phyloP scores from a whole-genome alignment of 2,888 invertebrate genomes.

The Agrenia bidenticulata region DNA sequence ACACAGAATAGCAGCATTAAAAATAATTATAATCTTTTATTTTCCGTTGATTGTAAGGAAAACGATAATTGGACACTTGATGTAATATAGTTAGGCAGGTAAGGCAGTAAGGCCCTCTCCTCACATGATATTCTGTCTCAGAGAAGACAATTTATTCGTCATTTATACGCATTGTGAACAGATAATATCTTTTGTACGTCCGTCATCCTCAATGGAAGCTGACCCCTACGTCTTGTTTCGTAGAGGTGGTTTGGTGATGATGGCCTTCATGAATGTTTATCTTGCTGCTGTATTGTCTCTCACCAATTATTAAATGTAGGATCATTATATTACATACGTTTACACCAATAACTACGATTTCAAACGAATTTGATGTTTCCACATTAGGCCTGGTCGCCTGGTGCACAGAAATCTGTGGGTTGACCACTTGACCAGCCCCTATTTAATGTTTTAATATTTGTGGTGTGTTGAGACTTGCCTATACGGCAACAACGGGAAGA shows the following conservation, averaged over 20 bases:
- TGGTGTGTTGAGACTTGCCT: too few relatives aligned
- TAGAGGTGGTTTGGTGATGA: constrained; percentile 1
- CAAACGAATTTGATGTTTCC: too few relatives aligned
- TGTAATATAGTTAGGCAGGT: background rate
- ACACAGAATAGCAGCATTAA: constrained; percentile 19
- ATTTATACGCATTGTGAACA: background rate
- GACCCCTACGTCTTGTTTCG: background rate
- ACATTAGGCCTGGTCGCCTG: too few relatives aligned
- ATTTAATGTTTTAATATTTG: too few relatives aligned
- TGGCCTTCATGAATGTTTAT: background rate
- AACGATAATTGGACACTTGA: constrained; percentile 14
- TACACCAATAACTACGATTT: too few relatives aligned
- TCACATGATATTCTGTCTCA: background rate
- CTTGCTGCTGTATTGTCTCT: too few relatives aligned
- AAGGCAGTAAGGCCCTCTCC: background rate
- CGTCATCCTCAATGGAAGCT: constrained; percentile 5
- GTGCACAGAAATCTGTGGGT: too few relatives aligned
- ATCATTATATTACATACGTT: too few relatives aligned
- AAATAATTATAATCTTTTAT: constrained; percentile 22
- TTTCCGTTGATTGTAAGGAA: constrained; percentile 22
- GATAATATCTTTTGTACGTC: background rate
- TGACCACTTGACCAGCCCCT: too few relatives aligned
- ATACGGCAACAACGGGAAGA: too few relatives aligned
- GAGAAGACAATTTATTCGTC: constrained; percentile 11
- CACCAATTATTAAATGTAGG: too few relatives aligned